A percentile compares a stretch with the other conserved stretches of the same genome.
Evolutionary conservation across 2,888 invertebrate genomes (phyloP).

Genomic region (Dione vanillae): DNA sequence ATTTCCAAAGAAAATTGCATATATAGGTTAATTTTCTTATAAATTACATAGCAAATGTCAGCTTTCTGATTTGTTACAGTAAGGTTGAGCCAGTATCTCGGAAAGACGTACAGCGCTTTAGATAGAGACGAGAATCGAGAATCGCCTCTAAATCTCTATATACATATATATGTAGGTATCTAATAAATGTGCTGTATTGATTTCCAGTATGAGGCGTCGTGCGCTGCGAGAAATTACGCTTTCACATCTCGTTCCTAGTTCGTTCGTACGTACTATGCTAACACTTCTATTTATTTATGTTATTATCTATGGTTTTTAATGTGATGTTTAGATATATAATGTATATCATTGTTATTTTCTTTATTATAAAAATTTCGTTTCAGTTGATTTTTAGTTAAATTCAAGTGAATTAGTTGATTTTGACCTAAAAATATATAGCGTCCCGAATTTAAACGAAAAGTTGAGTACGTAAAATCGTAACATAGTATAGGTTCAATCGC

Average conservation of each 20-base stretch:
- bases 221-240: conserved; percentile 39
- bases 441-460: no score
- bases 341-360: background rate
- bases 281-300: background rate
- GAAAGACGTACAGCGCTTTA: background rate
- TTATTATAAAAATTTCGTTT: background rate
- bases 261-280: conserved; percentile 24
- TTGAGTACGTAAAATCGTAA: no score
- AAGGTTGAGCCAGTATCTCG: conserved; percentile 27
- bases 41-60: conserved; percentile 12
- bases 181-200: conserved; percentile 40
- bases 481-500: no score
- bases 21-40: conserved; percentile 21
- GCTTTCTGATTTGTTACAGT: conserved; percentile 16
- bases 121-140: conserved; percentile 31
- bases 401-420: no score
- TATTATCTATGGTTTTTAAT: background rate
- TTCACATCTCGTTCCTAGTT: conserved; percentile 33
- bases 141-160: conserved; percentile 9
- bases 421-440: no score
- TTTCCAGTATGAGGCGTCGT: conserved; percentile 36
- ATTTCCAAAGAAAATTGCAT: background rate
- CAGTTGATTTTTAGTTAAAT: no score
- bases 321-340: background rate
- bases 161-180: conserved; percentile 24